Evolutionary conservation across 1,140 invertebrate species (phyloP), one percentile per base, ranked within the genome.

Genomic region (Zaprionus kolodkinae): DNA sequence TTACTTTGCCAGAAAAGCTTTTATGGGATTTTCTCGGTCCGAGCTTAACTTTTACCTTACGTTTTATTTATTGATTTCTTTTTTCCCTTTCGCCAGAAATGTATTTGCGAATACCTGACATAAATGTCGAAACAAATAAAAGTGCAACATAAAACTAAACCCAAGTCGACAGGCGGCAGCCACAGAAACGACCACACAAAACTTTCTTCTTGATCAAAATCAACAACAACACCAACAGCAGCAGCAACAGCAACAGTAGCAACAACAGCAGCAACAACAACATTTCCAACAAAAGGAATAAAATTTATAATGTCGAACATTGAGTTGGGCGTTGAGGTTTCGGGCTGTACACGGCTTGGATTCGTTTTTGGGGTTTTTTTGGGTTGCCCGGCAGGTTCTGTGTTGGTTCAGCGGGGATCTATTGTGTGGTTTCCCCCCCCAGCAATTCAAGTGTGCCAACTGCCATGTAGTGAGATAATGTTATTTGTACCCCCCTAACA

Each of bases 81-180:
- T 81, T 56, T 59, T 35, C 0, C 7, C 33, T 35, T 9, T 9
- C 57, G 15, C 17, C 2, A 21, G 21, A 76, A 55, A 60, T 66
- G 54, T 50, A 57, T 66, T 66, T 72, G 45, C 55, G 63, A 57
- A 48, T 50, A 50, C 21, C 77, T 65, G 84, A 45, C 82, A 76
- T 67, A 78, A 79, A 79, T 84, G 84, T 89, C 80, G 64, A 88
- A 89, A 84, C 76, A 67, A 81, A 89, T 88, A 88, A 84, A 84
- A 89, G 77, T 88, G 80, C 77, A 84, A 70, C 72, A 87, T 73
- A 72, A 66, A 79, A 75, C 71, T 79, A 84, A 83, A 89, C 72
- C 68, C 72, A 87, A 88, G 73, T 80, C 70, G 77, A 85, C 81
- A 84, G 69, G 54, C 67, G 77, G 75, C 71, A 66, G 63, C 56